Base-by-base conservation (phyloP, 2,113 vertebrate genomes). In the Pluvialis apricaria region DNA sequence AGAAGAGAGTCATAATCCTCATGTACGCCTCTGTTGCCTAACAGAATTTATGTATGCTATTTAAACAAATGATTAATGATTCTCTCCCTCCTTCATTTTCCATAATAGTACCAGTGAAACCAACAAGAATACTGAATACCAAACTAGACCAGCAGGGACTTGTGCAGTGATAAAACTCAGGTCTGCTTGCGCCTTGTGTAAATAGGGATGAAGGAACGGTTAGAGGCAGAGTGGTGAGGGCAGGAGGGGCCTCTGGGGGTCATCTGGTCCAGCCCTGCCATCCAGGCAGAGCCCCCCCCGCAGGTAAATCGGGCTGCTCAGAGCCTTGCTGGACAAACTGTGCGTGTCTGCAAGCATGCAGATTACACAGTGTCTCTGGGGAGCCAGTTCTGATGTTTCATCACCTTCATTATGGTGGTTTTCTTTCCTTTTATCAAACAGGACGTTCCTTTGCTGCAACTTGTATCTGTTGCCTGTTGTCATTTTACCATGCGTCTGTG, bases 401-500 rank as follows among this genome's bases (percentile, higher is more conserved):
- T 60, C 36, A 7, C 51, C 69, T 54, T 61, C 11, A 1, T 44
- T 40, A 10, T 15, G 13, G 6, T 76, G 13, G 11, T 14, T 29
- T 47, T 36, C 45, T 51, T 58, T 16, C 21, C 44, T 26, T 86
- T 16, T 34, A 45, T 51, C 22, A 60, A 15, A 38, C 5, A 10
- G 17, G 28, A 57, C 11, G 9, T 47, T 84, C 34, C 28, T 78
- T 57, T 32, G 38, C 3, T 6, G 13, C 21, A 57, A 1, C 29
- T 21, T 88, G 13, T 21, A 18, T 18, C 28, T 72, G 29, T 36
- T 34, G 3, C 26, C 11, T 64, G 6, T 29, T 32, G 21, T 58
- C 0, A 0, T 65, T 69, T 32, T 52, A 32, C 13, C 5, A 0
- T 25, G 18, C 11, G 10, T 14, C 32, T 62, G 42, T 52, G 66